A percentile compares a stretch with the other conserved stretches of the same genome.
These are phyloP conservation scores for Galaxea fascicularis DNA, from an alignment of 92 coral and sea anemone genomes.

Conservation along the genomic window DNA sequence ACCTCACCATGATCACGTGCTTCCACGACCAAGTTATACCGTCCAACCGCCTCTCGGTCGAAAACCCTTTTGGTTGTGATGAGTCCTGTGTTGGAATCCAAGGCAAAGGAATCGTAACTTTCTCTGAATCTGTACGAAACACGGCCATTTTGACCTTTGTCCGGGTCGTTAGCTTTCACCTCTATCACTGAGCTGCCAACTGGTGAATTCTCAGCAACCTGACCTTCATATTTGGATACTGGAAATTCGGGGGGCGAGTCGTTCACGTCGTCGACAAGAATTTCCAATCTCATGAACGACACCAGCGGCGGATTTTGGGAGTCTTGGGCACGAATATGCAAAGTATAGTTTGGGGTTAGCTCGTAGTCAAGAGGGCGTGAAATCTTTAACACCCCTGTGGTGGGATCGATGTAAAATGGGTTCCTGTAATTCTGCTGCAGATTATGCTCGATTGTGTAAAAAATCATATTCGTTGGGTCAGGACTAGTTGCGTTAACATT, in stretches of 20 bases:
- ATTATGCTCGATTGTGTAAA: conserved; percentile 76
- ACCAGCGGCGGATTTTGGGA: conserved; percentile 72
- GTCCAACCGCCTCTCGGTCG: conserved; percentile 78
- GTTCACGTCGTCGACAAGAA: conserved; percentile 88
- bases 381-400: conserved; percentile 66
- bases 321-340: conserved; percentile 85
- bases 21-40: conserved; percentile 71
- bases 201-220: conserved; percentile 91
- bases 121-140: conserved; percentile 60
- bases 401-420: conserved; percentile 69
- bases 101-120: conserved; percentile 50
- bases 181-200: conserved; percentile 82
- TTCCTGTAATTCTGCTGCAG: conserved; percentile 26
- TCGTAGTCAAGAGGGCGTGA: conserved; percentile 82
- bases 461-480: conserved; percentile 56
- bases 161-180: conserved; percentile 89
- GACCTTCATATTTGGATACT: conserved; percentile 78
- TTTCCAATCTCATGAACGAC: conserved; percentile 76
- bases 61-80: conserved; percentile 79
- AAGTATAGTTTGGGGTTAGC: conserved; percentile 78
- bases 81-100: conserved; percentile 71
- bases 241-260: conserved; percentile 95
- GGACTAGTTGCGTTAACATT: conserved; percentile 60
- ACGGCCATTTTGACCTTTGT: conserved; percentile 73
- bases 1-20: conserved; percentile 84